phyloP scores from a whole-genome alignment of 2,888 invertebrate genomes.

The Scaptomyza polygonia region DNA sequence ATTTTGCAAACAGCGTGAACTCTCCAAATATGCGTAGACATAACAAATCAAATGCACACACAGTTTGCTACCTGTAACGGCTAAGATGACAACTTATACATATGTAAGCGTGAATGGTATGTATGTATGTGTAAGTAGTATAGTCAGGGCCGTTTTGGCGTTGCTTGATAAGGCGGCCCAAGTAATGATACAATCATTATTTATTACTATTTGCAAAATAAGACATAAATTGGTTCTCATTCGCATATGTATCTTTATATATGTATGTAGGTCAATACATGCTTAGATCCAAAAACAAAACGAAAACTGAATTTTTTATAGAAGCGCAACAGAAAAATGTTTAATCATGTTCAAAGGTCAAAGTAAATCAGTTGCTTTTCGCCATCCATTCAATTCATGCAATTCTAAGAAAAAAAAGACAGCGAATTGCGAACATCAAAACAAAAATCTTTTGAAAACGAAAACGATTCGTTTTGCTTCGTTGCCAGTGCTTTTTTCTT shows the following conservation, averaged over 20 bases:
- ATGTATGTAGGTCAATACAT: no score
- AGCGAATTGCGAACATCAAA: background rate
- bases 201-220: background rate
- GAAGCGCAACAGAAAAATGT: background rate
- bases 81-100: background rate
- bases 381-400: background rate
- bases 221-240: constrained; percentile 2
- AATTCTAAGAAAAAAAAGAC: background rate
- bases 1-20: constrained; percentile 11
- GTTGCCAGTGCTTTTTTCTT: background rate
- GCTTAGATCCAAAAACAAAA: no score
- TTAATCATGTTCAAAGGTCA: background rate
- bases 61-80: background rate
- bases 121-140: background rate
- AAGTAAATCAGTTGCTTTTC: background rate
- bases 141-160: background rate
- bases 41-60: background rate
- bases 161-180: constrained; percentile 3
- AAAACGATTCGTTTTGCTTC: background rate
- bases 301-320: no score
- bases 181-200: constrained; percentile 1
- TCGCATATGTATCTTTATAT: no score
- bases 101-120: background rate
- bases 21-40: constrained; percentile 10
- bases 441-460: background rate